Evolutionary conservation across 1,140 invertebrate genomes (phyloP), one percentile per base, ranked within the genome.

Genomic region (Formica exsecta): DNA sequence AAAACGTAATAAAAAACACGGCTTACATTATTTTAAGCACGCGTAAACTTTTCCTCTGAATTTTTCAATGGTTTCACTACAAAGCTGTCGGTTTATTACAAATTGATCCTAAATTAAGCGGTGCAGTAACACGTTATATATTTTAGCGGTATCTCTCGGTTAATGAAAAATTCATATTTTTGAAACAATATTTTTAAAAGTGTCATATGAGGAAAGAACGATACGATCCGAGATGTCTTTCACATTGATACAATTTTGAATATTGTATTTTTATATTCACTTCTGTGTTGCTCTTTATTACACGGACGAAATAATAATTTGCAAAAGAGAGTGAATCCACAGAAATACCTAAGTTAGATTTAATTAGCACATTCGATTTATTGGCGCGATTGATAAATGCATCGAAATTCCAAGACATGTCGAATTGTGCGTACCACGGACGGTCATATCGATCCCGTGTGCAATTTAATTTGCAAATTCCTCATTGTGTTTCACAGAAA

Each of bases 401-500:
- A 5, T 70, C 70, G 59, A 68, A 70, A 65, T 88, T 87, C 70
- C 85, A 73, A 86, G 66, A 57, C 64, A 48, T 41, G 22, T 29
- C 75, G 75, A 86, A 80, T 88, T 22, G 81, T 62, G 8, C 64
- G 71, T 41, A 19, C 41, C 32, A 38, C 51, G 61, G 36, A 48
- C 41, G 13, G 85, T 86, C 87, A 87, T 85, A 91, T 90, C 90
- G 91, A 94, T 94, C 90, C 87, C 83, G 88, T 75, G 90, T 91
- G 92, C 92, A 92, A 93, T 94, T 94, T 93, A 94, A 94, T 94
- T 93, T 94, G 91, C 90, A 89, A 94, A 94, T 93, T 93, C 91
- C 92, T 29, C 57, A 29, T 25, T 48, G 71, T 79, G 74, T 79
- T 84, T 75, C 75, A 44, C 38, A 22, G 85, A 86, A 81, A 75